A percentile compares a stretch with the other conserved stretches of the same genome.
phyloP scores from a whole-genome alignment of 2,113 vertebrate genomes.

The Myiozetetes cayanensis region DNA sequence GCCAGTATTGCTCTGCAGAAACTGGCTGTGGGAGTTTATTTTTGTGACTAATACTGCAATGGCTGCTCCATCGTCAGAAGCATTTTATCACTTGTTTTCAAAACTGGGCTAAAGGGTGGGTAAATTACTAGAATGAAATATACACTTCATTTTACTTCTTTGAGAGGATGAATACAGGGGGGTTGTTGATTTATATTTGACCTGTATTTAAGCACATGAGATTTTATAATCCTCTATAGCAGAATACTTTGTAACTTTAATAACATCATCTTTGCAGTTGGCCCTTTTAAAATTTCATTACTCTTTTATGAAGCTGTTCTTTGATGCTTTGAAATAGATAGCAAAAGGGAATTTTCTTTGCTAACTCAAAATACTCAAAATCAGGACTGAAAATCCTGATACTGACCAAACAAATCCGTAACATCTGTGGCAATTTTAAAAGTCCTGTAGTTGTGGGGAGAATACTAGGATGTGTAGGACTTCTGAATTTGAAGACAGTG shows the following conservation, averaged over 20 bases:
- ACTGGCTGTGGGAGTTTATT: neutral
- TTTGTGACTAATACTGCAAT: neutral
- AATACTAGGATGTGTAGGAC: neutral
- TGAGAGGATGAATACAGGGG: neutral
- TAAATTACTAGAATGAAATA: neutral
- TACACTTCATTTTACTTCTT: neutral
- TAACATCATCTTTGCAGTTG: neutral
- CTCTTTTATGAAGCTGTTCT: neutral
- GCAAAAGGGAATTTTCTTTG: neutral
- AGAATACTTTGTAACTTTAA: neutral
- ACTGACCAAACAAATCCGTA: neutral
- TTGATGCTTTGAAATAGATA: neutral
- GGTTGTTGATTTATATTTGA: neutral
- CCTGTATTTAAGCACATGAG: neutral
- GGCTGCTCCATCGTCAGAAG: neutral
- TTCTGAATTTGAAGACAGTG: neutral
- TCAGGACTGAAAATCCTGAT: neutral
- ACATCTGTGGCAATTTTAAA: neutral
- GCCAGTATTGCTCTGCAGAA: conserved; percentile 28
- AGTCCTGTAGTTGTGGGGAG: neutral
- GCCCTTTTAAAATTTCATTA: neutral
- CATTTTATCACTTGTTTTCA: neutral
- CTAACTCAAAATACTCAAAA: neutral
- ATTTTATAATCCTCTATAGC: neutral
- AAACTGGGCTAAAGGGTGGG: neutral